Evolutionary conservation across 2,797 vertebrate genomes (phyloP), one percentile per base, ranked within the genome.

Genomic region (Aselliscus stoliczkanus): DNA sequence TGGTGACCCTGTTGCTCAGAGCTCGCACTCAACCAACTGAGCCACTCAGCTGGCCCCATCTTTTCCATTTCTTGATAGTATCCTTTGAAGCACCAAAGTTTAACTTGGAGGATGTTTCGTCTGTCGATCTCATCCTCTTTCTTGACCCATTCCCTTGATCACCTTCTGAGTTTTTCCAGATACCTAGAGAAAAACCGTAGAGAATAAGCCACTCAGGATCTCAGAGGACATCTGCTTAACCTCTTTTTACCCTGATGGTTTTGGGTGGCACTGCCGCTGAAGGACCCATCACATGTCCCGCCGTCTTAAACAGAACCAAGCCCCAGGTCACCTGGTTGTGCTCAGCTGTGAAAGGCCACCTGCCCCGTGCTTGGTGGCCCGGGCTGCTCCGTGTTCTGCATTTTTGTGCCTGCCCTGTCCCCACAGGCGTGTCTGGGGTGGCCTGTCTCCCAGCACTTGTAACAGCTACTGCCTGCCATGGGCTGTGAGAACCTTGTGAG

Each of bases 21-120:
- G 42, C 42, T 42, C 42, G 9, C 42, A 9, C 42, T 42, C 42
- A 42, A 42, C 42, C 42, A 42, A 42, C 42, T 42, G 42, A 42
- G 42, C 42, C 42, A 42, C 42, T 42, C 42, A 42, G 42, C 42
- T 9, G 9, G 42, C 42, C 42, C 42, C 42, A 14, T 14, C 47
- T 4, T 42, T 25, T 17, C 17, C 0, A 29, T 2, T 27, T 15
- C 47, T n/a, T 1, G 1, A 20, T 18, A 0, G 17, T 25, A 12
- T 31, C 34, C 67, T 39, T 42, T 2, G 2, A 73, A 20, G 7
- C 27, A 1, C n/a, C 0, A 1, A 29, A 21, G n/a, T n/a, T 60
- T 14, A 0, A 20, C 82, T 14, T 39, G 4, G 14, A 31, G 23
- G 2, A 13, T 1, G 1, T 73, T 54, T 8, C 9, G 14, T 23